Percentiles rank a stretch among this genome's conserved stretches.
Conservation (phyloP, 2,888 invertebrate species). For the Drosophila tripunctata region DNA sequence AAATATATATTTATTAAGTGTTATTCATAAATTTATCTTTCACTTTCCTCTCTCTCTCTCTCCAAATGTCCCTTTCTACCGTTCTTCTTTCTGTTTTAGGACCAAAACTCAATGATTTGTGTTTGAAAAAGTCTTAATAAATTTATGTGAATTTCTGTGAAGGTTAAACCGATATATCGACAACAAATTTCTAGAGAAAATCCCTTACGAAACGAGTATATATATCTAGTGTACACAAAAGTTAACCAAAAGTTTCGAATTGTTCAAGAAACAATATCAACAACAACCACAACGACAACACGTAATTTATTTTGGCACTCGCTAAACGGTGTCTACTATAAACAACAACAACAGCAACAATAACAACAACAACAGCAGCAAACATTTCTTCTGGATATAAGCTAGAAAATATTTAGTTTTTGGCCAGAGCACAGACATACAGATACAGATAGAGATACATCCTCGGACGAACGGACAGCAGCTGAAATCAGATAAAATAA, state of each 20-base stretch:
- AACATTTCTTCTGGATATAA: conserved; percentile 57
- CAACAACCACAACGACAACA: conserved; percentile 6
- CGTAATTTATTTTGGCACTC: conserved; percentile 29
- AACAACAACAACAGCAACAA: conserved; percentile 22
- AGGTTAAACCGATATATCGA: conserved; percentile 44
- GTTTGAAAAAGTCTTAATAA: conserved; percentile 48
- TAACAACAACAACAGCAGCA: conserved; percentile 15
- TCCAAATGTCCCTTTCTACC: background rate
- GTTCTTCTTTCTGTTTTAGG: conserved; percentile 33
- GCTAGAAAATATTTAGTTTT: conserved; percentile 41
- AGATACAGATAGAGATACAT: conserved; percentile 44
- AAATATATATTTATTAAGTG: conserved; percentile 13
- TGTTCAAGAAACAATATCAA: conserved; percentile 25
- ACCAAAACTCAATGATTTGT: conserved; percentile 37
- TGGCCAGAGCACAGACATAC: conserved; percentile 53
- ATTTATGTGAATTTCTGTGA: conserved; percentile 57
- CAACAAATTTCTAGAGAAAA: conserved; percentile 23
- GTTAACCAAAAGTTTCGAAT: conserved; percentile 34
- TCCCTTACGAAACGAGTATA: conserved; percentile 60
- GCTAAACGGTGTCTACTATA: conserved; percentile 26
- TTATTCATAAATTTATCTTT: conserved; percentile 2
- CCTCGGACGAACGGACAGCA: conserved; percentile 34
- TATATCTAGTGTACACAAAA: conserved; percentile 37
- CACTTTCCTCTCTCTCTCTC: background rate
- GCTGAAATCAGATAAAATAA: conserved; percentile 49